Evolutionary conservation across 2,113 vertebrate genomes (phyloP), one percentile per base, ranked within the genome.

Genomic region (Potamarius usumacintae): DNA sequence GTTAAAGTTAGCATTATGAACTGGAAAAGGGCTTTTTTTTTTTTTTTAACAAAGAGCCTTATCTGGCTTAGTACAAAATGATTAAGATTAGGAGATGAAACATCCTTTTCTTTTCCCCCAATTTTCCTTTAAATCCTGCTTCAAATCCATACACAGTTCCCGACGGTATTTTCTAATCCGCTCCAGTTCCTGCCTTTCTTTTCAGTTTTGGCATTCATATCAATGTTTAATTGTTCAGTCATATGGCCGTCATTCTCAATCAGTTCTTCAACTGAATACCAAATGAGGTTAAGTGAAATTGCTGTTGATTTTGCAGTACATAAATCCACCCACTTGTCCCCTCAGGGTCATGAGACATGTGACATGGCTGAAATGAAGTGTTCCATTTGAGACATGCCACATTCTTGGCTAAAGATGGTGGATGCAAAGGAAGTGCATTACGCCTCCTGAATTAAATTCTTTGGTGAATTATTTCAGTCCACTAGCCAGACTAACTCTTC

Each of bases 371-470:
- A 85, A 65, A 78, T 85, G 77, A 81, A 74, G 67, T 77, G 82
- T 72, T 86, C 53, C 76, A 34, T 60, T 83, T n/a, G 17, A 83
- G 71, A 85, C 83, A 85, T 65, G 53, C 30, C 48, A 83, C 78
- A 83, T 86, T 84, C 27, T 80, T 85, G 74, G 72, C 48, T 67
- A 52, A 78, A 85, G 72, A 80, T 17, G 53, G 34, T 22, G 53
- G 62, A 74, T 42, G 42, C 72, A 15, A 60, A 57, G 22, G 85
- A 88, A 85, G 69, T 18, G 55, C 62, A 80, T 76, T 72, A 34
- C 3, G 60, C 50, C 81, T 62, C 82, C 17, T 11, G 83, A 84
- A 89, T 90, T 22, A 42, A 83, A 89, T 83, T 71, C 62, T 18
- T 77, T 17, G 6, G 48, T 76, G 34, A 63, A 76, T 9, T 60